Evolutionary conservation across 1,140 invertebrate genomes (phyloP), one percentile per base, ranked within the genome.

Genomic region (Aphaenogaster rudis): DNA sequence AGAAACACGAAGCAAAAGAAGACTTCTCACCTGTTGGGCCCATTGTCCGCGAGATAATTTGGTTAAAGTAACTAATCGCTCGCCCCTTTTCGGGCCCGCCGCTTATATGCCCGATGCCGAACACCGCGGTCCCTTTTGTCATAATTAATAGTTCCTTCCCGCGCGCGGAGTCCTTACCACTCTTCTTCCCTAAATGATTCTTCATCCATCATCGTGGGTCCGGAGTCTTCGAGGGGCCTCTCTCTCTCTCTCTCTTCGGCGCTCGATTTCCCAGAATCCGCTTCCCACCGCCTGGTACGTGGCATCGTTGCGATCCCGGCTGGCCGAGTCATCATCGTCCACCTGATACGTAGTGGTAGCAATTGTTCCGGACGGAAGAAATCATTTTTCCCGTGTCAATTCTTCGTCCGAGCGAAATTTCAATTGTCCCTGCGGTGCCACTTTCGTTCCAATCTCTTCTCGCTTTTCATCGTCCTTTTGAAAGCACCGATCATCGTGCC

Each of bases 31-130:
- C 91, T 90, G 92, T 92, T 88, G 87, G 84, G 66, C 61, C 82
- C 90, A 94, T 95, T 95, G 94, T 95, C 92, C 90, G 90, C 92
- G 90, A 93, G 94, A 95, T 95, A 95, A 95, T 95, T 95, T 93
- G 93, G 94, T 95, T 94, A 95, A 94, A 95, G 93, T 95, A 95
- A 95, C 94, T 95, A 95, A 95, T 95, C 94, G 95, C 74, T 94
- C 94, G 92, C 92, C 81, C 86, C 93, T 92, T 95, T 95, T 94
- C 92, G 91, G 93, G 85, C 87, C 91, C 72, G 93, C 93, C 94
- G 94, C 94, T 90, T 90, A 90, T 92, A 88, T 86, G 66, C 86
- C 59, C 87, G 90, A 86, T 86, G 87, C 90, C 82, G 87, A 91
- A 88, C 28, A 28, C 81, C 88, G 94, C 94, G 93, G 94, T 93